phyloP scores from a whole-genome alignment of 2,888 invertebrate species.

The Mystacides longicornis region DNA sequence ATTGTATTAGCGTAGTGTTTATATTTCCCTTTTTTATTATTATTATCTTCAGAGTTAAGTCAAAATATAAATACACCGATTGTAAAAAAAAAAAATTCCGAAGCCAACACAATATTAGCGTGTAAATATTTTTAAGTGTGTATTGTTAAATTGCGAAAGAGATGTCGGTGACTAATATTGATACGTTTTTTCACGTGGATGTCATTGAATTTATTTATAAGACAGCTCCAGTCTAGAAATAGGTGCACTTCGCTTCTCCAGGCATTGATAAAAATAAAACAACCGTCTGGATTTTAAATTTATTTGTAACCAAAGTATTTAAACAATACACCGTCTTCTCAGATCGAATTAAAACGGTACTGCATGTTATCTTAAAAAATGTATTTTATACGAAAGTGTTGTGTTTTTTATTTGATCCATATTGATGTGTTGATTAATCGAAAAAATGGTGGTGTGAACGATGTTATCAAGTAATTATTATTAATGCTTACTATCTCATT shows the following conservation, averaged over 20 bases:
- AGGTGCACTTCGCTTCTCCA: constrained; percentile 48
- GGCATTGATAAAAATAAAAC: constrained; percentile 50
- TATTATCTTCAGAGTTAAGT: too few species aligned
- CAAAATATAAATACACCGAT: too few species aligned
- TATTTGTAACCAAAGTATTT: constrained; percentile 19
- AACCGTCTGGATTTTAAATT: constrained; percentile 41
- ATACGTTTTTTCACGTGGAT: constrained; percentile 14
- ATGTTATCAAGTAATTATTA: constrained; percentile 17
- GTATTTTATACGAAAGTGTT: constrained; percentile 7
- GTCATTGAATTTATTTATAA: constrained; percentile 25
- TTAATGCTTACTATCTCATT: constrained; percentile 15
- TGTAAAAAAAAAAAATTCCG: too few species aligned
- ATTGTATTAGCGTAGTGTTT: too few species aligned
- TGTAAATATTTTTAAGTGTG: constrained; percentile 7
- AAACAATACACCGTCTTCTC: constrained; percentile 19
- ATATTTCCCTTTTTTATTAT: too few species aligned
- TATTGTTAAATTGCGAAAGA: constrained; percentile 8
- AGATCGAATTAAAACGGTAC: constrained; percentile 19
- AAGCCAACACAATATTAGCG: too few species aligned
- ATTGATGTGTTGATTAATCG: constrained; percentile 2
- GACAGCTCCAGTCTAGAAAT: constrained; percentile 47
- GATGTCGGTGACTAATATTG: not conserved
- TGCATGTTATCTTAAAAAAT: constrained; percentile 4
- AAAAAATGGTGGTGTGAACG: constrained; percentile 8
- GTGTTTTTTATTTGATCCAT: constrained; percentile 4